Percentiles rank a stretch among this genome's conserved stretches.
Conservation (phyloP, 2,797 vertebrate genomes). For the Gambelia wislizenii region DNA sequence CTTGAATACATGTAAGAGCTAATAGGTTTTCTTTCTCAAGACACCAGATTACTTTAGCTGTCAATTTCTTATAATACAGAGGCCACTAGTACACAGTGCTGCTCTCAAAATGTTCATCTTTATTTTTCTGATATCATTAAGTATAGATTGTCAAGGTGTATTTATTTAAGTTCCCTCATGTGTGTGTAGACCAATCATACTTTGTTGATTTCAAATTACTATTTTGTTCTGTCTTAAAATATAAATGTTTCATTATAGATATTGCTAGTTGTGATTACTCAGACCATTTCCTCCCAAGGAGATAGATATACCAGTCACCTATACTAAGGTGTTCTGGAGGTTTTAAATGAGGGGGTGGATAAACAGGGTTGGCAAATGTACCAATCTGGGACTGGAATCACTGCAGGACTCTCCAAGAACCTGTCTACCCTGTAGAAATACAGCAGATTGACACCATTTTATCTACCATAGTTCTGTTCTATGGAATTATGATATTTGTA, state of each 20-base stretch:
- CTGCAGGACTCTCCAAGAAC: too few species aligned
- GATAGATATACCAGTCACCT: not conserved
- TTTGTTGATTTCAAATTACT: not conserved
- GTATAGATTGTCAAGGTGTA: not conserved
- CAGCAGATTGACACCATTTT: too few species aligned
- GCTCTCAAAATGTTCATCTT: conserved; percentile 2
- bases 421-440: too few species aligned
- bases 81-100: not conserved
- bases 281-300: too few species aligned
- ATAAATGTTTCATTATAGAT: not conserved
- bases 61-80: conserved; percentile 1
- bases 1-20: not conserved
- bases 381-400: too few species aligned
- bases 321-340: not conserved
- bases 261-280: not conserved
- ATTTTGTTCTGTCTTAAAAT: conserved; percentile 18
- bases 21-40: conserved; percentile 22
- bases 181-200: not conserved
- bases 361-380: too few species aligned
- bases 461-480: too few species aligned
- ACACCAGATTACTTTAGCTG: not conserved
- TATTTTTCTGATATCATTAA: conserved; percentile 26
- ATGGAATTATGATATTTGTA: too few species aligned
- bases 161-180: not conserved
- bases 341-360: not conserved